Base-by-base conservation (phyloP, 2,888 invertebrate species). In the Troides helena region DNA sequence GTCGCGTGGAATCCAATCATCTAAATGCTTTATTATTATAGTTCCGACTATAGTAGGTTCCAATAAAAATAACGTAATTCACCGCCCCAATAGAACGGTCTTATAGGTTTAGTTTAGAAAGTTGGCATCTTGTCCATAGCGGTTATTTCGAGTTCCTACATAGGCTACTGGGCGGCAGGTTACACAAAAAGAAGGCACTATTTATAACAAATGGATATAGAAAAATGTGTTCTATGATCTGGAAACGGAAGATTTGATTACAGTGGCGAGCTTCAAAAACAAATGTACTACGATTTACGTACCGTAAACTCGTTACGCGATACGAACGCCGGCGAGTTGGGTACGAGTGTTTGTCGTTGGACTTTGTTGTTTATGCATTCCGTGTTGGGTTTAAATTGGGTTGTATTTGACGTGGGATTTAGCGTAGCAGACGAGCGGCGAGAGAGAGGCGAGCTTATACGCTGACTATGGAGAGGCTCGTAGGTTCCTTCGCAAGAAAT, bases 201-300 rank as follows among this genome's bases (percentile, higher is more conserved):
- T 87, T 89, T 85, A 88, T 85, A 85, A 82, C 80, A 80, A 84
- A 84, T 80, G 80, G 85, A 82, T 82, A 86, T 74, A 80, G 89
- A 83, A 91, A 90, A 91, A 90, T 85, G 87, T 74, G 80, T 86
- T 86, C 81, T 90, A 81, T 81, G 85, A 79, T 82, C 76, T 77
- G 77, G 81, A 77, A 83, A 81, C 83, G 90, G 90, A 46, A 46
- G 90, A 89, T 82, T 85, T 80, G 86, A 90, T 90, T 90, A 87
- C 84, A 80, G 80, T 89, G 86, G 86, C 89, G 76, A 76, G 78
- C 78, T 81, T 83, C 81, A 85, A 89, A 89, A 90, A 89, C 90
- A 90, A 90, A 90, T 90, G 86, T 85, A 90, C 89, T 86, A 88
- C 90, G 88, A 88, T 91, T 91, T 89, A 90, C 90, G 91, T 89